Percentiles rank a stretch among this genome's conserved stretches.
Evolutionary conservation across 2,888 invertebrate genomes (phyloP).

Genomic region (Ariolimax columbianus): DNA sequence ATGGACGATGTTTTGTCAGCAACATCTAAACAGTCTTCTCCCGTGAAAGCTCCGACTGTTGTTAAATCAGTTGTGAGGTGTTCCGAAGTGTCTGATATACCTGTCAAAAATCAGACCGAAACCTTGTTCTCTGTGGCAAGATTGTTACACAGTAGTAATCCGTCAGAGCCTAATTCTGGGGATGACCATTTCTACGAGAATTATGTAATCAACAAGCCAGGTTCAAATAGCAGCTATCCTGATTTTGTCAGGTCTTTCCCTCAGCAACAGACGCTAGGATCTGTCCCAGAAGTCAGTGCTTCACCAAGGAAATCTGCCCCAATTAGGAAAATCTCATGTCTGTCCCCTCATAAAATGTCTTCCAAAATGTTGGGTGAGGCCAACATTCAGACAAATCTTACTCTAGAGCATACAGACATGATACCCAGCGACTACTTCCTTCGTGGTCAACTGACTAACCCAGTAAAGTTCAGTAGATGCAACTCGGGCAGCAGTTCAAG

Average conservation of each 20-base stretch:
- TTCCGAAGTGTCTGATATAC: neutral
- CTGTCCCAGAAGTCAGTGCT: neutral
- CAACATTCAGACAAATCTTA: neutral
- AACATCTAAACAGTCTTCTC: neutral
- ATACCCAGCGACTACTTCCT: neutral
- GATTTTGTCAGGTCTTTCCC: neutral
- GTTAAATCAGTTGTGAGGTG: neutral
- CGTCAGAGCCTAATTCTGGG: neutral
- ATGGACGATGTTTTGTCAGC: neutral
- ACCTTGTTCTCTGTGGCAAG: neutral
- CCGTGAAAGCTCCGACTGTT: neutral
- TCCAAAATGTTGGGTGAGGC: neutral
- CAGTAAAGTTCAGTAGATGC: neutral
- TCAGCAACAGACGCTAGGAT: neutral
- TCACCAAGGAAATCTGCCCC: constrained; percentile 24
- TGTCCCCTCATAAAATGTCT: constrained; percentile 24
- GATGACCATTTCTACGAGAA: neutral
- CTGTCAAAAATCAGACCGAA: neutral
- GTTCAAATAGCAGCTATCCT: neutral
- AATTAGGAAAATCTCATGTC: constrained; percentile 11
- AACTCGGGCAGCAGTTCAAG: neutral
- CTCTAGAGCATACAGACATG: neutral
- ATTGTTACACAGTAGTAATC: neutral
- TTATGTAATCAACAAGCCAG: neutral
- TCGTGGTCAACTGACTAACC: neutral